phyloP scores from a whole-genome alignment of 2,888 invertebrate species.

The Tillus elongatus region DNA sequence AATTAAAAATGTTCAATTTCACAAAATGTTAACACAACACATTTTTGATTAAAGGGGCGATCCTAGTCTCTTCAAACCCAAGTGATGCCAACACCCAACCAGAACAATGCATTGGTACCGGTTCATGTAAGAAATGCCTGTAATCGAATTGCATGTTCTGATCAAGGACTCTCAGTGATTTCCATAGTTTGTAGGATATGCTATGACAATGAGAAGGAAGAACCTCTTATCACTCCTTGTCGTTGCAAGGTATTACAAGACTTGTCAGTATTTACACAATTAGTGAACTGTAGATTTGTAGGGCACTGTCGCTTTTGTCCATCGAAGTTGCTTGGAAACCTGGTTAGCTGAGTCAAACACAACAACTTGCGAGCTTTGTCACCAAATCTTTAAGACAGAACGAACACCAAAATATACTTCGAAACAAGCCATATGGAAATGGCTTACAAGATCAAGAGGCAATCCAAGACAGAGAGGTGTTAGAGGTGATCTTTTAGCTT shows the following conservation, averaged over 20 bases:
- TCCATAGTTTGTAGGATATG: constrained; percentile 44
- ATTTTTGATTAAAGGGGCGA: too few relatives aligned
- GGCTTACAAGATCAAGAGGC: constrained; percentile 43
- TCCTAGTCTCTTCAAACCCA: too few relatives aligned
- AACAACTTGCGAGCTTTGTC: constrained; percentile 64
- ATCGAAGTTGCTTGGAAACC: constrained; percentile 62
- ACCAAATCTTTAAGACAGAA: constrained; percentile 54
- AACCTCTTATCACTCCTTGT: constrained; percentile 44
- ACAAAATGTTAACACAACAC: too few relatives aligned
- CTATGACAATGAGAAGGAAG: constrained; percentile 42
- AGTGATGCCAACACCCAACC: too few relatives aligned
- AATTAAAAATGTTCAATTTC: too few relatives aligned
- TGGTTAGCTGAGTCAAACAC: constrained; percentile 69
- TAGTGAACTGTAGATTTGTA: constrained; percentile 39
- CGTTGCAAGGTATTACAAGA: constrained; percentile 41
- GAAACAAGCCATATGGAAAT: constrained; percentile 49
- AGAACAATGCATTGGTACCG: too few relatives aligned
- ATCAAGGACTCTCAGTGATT: too few relatives aligned
- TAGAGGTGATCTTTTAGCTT: constrained; percentile 48
- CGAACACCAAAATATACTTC: constrained; percentile 54
- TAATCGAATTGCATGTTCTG: too few relatives aligned
- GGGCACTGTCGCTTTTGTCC: constrained; percentile 66
- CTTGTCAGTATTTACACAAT: constrained; percentile 4
- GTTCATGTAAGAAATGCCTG: too few relatives aligned
- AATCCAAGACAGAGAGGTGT: constrained; percentile 33